Base-by-base conservation (phyloP, 2,888 invertebrate species). In the Opisthograptis luteolata region DNA sequence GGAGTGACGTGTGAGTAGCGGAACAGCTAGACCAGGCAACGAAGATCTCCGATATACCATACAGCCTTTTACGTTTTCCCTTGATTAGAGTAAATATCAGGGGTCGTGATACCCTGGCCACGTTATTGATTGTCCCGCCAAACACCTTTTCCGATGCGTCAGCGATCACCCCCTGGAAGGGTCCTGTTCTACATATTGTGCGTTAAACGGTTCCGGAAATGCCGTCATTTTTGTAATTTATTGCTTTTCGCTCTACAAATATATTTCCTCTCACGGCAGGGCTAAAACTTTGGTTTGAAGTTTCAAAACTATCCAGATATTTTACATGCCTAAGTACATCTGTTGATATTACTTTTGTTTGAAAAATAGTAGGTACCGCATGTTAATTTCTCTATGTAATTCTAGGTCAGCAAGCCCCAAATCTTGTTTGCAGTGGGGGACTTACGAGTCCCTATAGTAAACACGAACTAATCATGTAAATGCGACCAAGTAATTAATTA, bases 131-230 rank as follows among this genome's bases (percentile, higher is more conserved):
- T 87, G 81, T 84, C 76, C 76, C 71, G 66, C 68, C 81, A 68
- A 81, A 84, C 86, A 87, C 85, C 81, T 85, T 82, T 81, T 73
- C 68, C 73, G 79, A 79, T 77, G 79, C 75, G 83, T 85, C 86
- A 85, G 85, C 85, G 76, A 81, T 79, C 79, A 66, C 70, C 55
- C 73, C 77, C 74, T 74, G 46, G 52, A 62, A 71, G 70, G 76
- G 77, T 73, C 71, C 71, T 75, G 68, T 71, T 81, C 79, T 79
- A 80, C 78, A 85, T 84, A 84, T 81, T 79, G 77, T 70, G 73
- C 76, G 79, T 76, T 81, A 83, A 84, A 84, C 75, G 79, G 63
- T 79, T 76, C 74, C 70, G 66, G 68, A 78, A 76, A 67, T 64
- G 72, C 74, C 70, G 65, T 68, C 68, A 68, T 70, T 55, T 70